These are phyloP conservation scores for Polydrusus tereticollis DNA, from an alignment of 2,888 invertebrate genomes.

Conservation along the genomic window DNA sequence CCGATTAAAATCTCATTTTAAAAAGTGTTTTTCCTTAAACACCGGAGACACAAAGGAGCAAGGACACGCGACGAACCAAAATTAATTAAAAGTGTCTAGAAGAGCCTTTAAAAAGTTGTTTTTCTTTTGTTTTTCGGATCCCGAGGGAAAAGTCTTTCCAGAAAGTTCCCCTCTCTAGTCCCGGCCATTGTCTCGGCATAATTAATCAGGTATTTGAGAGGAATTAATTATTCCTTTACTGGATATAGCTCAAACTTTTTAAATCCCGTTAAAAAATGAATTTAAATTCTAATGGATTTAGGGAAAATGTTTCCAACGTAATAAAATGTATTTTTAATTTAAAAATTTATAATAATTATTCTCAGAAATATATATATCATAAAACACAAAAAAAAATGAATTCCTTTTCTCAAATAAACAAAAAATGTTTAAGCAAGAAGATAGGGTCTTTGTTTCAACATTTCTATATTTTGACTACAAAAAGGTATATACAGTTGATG, in stretches of 20 bases:
- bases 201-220: conserved; percentile 42
- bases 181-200: conserved; percentile 35
- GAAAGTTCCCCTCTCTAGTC: conserved; percentile 38
- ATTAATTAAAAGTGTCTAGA: conserved; percentile 32
- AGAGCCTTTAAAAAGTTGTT: conserved; percentile 29
- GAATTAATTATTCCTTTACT: conserved; percentile 36
- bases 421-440: no score
- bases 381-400: no score
- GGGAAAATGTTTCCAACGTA: background rate
- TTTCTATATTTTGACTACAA: no score
- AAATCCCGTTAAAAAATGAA: conserved; percentile 27
- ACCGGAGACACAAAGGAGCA: conserved; percentile 17
- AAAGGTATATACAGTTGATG: no score
- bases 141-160: conserved; percentile 17
- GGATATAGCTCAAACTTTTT: conserved; percentile 25
- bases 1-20: conserved; percentile 16
- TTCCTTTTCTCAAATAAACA: no score
- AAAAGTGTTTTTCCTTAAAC: conserved; percentile 17
- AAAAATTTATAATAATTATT: no score
- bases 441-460: no score
- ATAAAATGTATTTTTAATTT: background rate
- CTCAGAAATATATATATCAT: no score
- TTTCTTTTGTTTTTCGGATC: conserved; percentile 25
- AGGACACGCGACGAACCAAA: conserved; percentile 23
- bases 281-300: conserved; percentile 16